Conservation (phyloP, 2,113 vertebrate genomes). For the Eulacestoma nigropectus region DNA sequence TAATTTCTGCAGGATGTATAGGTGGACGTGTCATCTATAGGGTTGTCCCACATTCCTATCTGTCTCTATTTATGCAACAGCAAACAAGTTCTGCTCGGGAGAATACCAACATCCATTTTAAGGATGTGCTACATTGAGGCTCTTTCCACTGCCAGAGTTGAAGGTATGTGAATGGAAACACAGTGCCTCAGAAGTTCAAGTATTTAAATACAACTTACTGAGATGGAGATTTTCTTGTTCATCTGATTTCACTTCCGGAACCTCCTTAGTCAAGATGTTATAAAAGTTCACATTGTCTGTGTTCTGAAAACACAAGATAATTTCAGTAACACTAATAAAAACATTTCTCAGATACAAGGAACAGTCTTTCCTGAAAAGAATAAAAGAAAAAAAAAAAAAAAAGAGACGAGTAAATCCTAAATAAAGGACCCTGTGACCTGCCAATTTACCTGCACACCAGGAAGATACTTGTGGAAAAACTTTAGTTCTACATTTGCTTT, state of each 20-base stretch:
- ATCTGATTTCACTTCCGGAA: background rate
- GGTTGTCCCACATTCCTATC: slow-evolving; percentile 13
- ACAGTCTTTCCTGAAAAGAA: background rate
- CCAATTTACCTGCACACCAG: background rate
- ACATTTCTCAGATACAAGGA: background rate
- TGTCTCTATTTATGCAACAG: background rate
- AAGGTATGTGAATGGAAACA: background rate
- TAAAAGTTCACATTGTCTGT: slow-evolving; percentile 96
- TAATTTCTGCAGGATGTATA: slow-evolving; percentile 1
- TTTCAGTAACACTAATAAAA: background rate
- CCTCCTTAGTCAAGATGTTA: slow-evolving; percentile 85
- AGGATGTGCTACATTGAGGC: background rate
- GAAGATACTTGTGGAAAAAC: background rate
- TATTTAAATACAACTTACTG: slow-evolving; percentile 35
- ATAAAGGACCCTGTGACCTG: background rate
- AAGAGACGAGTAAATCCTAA: background rate
- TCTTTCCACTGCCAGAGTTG: background rate
- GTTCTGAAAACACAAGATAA: slow-evolving; percentile 75
- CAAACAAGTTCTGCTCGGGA: background rate
- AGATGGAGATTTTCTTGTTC: slow-evolving; percentile 18
- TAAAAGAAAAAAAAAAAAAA: background rate
- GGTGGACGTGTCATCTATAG: slow-evolving; percentile 11
- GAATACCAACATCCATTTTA: background rate
- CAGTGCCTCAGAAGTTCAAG: background rate
- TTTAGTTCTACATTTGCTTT: background rate